Evolutionary conservation across 1,140 invertebrate genomes (phyloP).

Genomic region (Lepidurus arcticus): DNA sequence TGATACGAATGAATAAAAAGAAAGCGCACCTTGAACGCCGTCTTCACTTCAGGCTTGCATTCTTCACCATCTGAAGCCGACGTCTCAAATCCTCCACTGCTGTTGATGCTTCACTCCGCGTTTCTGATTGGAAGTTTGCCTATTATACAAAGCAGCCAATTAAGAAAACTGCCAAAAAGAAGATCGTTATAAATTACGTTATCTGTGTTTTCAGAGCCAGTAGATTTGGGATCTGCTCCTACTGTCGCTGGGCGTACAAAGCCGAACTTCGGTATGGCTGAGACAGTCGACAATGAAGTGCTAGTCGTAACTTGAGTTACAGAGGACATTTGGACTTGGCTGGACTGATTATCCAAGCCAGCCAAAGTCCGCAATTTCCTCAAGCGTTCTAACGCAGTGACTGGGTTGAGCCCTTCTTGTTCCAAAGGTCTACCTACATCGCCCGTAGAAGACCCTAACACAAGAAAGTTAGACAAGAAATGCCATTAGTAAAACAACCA

Average conservation of each 20-base stretch:
- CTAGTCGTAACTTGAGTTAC: neutral
- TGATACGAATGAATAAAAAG: neutral
- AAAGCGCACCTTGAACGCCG: slow-evolving; percentile 2
- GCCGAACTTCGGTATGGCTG: neutral
- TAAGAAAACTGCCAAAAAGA: neutral
- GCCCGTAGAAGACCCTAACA: slow-evolving; percentile 4
- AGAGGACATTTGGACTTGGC: slow-evolving; percentile 14
- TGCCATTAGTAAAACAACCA: too few relatives aligned
- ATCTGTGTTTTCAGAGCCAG: neutral
- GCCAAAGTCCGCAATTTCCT: slow-evolving; percentile 33
- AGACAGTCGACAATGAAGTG: neutral
- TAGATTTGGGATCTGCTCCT: neutral
- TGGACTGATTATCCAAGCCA: slow-evolving; percentile 30
- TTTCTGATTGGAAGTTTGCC: neutral
- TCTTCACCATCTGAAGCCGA: slow-evolving; percentile 23
- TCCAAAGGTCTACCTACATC: slow-evolving; percentile 1
- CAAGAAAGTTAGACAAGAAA: neutral
- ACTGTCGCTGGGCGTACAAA: slow-evolving; percentile 19
- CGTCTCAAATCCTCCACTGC: slow-evolving; percentile 23
- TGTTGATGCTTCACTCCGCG: neutral
- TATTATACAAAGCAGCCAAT: neutral
- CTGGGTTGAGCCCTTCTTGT: slow-evolving; percentile 22
- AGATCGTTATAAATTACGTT: neutral
- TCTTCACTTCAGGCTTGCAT: slow-evolving; percentile 14
- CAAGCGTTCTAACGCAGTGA: slow-evolving; percentile 28